Percentiles rank a stretch among this genome's conserved stretches.
phyloP scores from a whole-genome alignment of 2,888 invertebrate genomes.

The Agriopis leucophaearia region DNA sequence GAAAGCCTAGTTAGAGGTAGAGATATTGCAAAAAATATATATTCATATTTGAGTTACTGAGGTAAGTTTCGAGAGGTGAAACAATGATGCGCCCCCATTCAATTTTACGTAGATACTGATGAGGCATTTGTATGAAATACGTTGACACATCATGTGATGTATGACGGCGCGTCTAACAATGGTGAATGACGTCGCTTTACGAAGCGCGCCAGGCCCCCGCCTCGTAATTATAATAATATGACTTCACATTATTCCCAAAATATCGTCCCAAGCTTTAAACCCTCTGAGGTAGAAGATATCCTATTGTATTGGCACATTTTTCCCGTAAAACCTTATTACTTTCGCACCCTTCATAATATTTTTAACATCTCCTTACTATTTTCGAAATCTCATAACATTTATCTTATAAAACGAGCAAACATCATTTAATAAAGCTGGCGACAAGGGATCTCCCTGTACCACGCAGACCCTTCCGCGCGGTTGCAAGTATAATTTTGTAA shows the following conservation, averaged over 20 bases:
- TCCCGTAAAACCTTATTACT: slow-evolving; percentile 56
- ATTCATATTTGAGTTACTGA: too few species aligned
- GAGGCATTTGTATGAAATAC: slow-evolving; percentile 66
- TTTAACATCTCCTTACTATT: slow-evolving; percentile 45
- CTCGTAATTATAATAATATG: slow-evolving; percentile 80
- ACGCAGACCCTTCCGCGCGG: slow-evolving; percentile 64
- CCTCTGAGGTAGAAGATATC: slow-evolving; percentile 57
- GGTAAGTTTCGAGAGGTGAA: slow-evolving; percentile 17
- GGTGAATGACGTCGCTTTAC: slow-evolving; percentile 73
- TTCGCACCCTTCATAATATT: slow-evolving; percentile 51
- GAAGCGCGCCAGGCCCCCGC: slow-evolving; percentile 62
- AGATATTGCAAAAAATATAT: neutral
- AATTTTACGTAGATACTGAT: slow-evolving; percentile 55
- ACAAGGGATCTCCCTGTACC: slow-evolving; percentile 49
- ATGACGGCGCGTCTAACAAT: slow-evolving; percentile 72
- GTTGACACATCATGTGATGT: slow-evolving; percentile 65
- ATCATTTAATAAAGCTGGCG: slow-evolving; percentile 46
- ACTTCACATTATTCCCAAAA: slow-evolving; percentile 78
- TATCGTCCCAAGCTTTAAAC: slow-evolving; percentile 52
- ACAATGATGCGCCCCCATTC: slow-evolving; percentile 40
- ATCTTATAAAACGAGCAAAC: slow-evolving; percentile 47
- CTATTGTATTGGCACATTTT: slow-evolving; percentile 58
- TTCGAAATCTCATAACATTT: slow-evolving; percentile 50
- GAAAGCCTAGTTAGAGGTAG: too few species aligned
- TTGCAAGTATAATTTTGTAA: slow-evolving; percentile 78